These are phyloP conservation scores for Okapia johnstoni DNA, from an alignment of 2,113 vertebrate species.

Conservation along the genomic window DNA sequence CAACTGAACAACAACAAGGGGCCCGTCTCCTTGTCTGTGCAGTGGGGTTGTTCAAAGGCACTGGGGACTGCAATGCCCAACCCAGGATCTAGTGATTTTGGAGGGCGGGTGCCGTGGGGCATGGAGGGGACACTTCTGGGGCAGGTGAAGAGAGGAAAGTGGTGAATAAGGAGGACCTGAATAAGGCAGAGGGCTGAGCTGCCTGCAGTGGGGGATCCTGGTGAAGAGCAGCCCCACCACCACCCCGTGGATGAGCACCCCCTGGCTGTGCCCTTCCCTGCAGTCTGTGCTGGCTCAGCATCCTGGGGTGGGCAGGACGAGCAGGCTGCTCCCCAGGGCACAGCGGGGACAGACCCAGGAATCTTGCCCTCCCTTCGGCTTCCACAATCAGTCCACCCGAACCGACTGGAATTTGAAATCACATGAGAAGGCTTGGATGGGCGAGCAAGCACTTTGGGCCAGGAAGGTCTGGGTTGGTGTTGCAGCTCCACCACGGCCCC, in stretches of 20 bases:
- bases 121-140: background rate
- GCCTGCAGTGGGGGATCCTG: background rate
- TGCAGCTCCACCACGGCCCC: fast-evolving
- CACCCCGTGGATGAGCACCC: fast-evolving
- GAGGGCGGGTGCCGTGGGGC: background rate
- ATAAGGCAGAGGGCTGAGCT: background rate
- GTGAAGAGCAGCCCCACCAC: background rate
- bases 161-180: background rate
- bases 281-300: fast-evolving
- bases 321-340: background rate
- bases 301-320: fast-evolving
- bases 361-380: fast-evolving
- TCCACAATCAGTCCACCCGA: background rate
- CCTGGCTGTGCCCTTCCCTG: background rate
- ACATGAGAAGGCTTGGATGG: background rate
- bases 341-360: background rate
- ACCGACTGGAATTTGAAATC: background rate
- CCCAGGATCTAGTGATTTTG: background rate
- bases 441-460: background rate
- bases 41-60: background rate
- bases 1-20: background rate
- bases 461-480: too few relatives aligned
- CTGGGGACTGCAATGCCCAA: too few relatives aligned
- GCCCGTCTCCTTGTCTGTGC: background rate
- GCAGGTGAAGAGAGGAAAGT: background rate